phyloP scores from a whole-genome alignment of 2,113 vertebrate species.

The Dipodomys spectabilis region DNA sequence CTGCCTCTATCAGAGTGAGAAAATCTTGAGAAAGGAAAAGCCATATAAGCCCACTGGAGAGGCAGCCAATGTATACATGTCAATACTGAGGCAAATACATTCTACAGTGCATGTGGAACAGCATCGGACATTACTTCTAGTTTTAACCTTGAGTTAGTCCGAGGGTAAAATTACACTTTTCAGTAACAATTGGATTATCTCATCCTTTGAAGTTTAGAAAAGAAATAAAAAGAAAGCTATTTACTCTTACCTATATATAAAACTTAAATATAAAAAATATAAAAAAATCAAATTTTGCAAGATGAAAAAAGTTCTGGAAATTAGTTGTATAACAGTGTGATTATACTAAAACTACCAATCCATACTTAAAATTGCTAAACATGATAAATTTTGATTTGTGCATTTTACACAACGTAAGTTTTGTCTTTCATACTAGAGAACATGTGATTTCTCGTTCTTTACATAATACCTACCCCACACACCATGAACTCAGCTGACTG shows the following conservation, averaged over 20 bases:
- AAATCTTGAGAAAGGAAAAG: neutral
- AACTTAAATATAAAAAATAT: conserved; percentile 10
- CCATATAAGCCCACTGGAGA: neutral
- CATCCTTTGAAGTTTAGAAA: neutral
- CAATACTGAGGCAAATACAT: neutral
- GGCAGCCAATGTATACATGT: neutral
- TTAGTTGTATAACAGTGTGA: neutral
- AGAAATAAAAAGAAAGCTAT: neutral
- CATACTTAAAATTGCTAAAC: neutral
- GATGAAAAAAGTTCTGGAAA: conserved; percentile 18
- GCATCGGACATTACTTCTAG: neutral
- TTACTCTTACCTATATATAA: neutral
- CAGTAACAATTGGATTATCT: neutral
- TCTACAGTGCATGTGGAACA: fast-evolving
- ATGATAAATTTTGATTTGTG: neutral
- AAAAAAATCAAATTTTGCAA: conserved; percentile 25
- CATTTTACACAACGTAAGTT: neutral
- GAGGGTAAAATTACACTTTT: neutral
- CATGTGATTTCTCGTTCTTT: neutral
- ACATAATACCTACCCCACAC: neutral
- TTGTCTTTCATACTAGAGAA: neutral
- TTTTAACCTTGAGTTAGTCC: neutral
- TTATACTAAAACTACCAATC: neutral
- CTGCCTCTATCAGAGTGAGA: neutral
- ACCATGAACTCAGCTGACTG: neutral